These are phyloP conservation scores for Triplophysa dalaica DNA, from an alignment of 2,113 vertebrate genomes.

Conservation along the genomic window DNA sequence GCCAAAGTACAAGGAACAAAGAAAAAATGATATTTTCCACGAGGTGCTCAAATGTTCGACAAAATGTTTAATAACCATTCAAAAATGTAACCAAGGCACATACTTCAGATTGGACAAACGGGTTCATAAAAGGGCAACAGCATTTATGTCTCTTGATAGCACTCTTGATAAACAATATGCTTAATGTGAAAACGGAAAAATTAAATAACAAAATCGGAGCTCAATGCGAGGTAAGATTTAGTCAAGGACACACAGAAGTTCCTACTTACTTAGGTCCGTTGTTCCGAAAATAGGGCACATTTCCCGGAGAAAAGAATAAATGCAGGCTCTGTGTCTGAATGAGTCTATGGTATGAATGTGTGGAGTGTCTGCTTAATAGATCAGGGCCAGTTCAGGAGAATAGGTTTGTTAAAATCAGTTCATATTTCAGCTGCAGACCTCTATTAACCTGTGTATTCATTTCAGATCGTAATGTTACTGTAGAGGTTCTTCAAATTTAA, in stretches of 20 bases:
- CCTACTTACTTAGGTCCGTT: not conserved
- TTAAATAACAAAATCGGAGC: not conserved
- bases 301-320: not conserved
- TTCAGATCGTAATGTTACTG: not conserved
- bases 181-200: not conserved
- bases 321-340: not conserved
- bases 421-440: slow-evolving; percentile 1
- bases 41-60: not conserved
- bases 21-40: slow-evolving; percentile 30
- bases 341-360: not conserved
- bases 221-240: not conserved
- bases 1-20: slow-evolving; percentile 59
- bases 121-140: not conserved
- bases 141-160: not conserved
- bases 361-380: not conserved
- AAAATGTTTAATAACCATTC: not conserved
- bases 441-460: not conserved
- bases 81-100: slow-evolving; percentile 66
- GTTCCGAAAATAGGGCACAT: not conserved
- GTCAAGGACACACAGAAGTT: slow-evolving; percentile 27
- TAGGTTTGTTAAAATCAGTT: not conserved
- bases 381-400: not conserved
- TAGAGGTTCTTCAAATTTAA: not conserved
- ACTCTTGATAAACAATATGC: not conserved
- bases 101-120: slow-evolving; percentile 61